Evolutionary conservation across 1,140 invertebrate species (phyloP), one percentile per base, ranked within the genome.

Genomic region (Scaptomyza montana): DNA sequence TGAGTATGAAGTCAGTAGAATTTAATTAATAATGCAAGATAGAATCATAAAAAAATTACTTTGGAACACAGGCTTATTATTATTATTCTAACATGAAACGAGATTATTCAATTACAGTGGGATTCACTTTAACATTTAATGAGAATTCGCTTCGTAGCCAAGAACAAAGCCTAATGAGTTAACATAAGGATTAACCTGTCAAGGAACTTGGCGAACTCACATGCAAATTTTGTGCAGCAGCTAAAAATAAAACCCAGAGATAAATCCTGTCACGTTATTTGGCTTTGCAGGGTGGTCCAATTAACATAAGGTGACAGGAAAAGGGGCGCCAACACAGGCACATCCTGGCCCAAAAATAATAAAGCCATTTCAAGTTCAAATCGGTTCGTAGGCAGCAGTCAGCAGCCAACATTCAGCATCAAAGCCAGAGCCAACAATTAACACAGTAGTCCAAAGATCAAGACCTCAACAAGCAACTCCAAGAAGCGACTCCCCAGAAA

Each of bases 291-390:
- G 84, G 84, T 87, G 84, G 84, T 87, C 84, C 84, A 84, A 87
- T 89, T 84, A 89, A 89, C 79, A 71, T 71, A 68, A 66, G 41
- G 54, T 13, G 33, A 60, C 43, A 12, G 61, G 9, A 25, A 16
- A 41, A 13, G n/a, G 41, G 77, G 74, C 77, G 80, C 65, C 80
- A 77, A 62, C 30, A 49, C 21, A 77, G 25, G 25, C 16, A 73
- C 74, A 76, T 80, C 78, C 78, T 81, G 75, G 64, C 49, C 21
- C 41, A 46, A 66, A 56, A 66, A 84, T 89, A 89, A 89, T 89
- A 89, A 89, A 89, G 84, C 84, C 84, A 89, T 89, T 89, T 89
- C 70, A 71, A 62, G 84, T 84, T 89, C 79, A 84, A 89, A 84
- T 84, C 80, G 70, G 84, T 84, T 80, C 80, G 69, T 56, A 53